Conservation (phyloP, 1,140 invertebrate species). For the Zaprionus nigranus region DNA sequence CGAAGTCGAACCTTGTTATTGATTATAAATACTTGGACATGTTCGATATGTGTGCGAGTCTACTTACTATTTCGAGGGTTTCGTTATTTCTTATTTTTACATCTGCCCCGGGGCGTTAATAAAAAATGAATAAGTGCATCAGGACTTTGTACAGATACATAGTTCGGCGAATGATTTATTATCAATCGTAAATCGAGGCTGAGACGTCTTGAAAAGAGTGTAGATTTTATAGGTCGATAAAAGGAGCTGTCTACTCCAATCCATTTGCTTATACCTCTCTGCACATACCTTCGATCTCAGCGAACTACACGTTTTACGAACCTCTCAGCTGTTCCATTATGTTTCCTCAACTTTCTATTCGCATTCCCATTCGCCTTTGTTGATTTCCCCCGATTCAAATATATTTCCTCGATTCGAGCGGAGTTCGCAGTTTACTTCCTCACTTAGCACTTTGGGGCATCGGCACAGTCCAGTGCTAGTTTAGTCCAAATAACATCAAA, state of each 20-base stretch:
- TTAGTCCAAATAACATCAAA: slow-evolving; percentile 74
- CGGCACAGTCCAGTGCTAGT: slow-evolving; percentile 48
- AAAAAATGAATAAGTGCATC: slow-evolving; percentile 79
- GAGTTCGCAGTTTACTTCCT: slow-evolving; percentile 55
- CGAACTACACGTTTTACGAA: slow-evolving; percentile 17
- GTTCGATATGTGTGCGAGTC: slow-evolving; percentile 1
- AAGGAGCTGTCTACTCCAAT: slow-evolving; percentile 13
- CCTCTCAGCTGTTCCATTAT: background rate
- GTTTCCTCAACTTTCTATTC: slow-evolving; percentile 10
- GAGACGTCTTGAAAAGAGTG: slow-evolving; percentile 41
- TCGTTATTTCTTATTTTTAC: slow-evolving; percentile 36
- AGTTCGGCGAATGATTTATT: slow-evolving; percentile 62
- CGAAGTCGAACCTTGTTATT: slow-evolving; percentile 57
- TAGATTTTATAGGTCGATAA: slow-evolving; percentile 52
- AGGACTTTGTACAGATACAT: slow-evolving; percentile 39
- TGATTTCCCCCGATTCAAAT: slow-evolving; percentile 21
- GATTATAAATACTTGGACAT: slow-evolving; percentile 52
- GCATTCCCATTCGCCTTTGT: slow-evolving; percentile 44
- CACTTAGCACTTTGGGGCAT: slow-evolving; percentile 66
- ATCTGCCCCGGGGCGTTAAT: slow-evolving; percentile 61
- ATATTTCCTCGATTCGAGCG: slow-evolving; percentile 41
- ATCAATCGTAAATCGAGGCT: slow-evolving; percentile 68
- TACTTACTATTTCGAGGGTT: slow-evolving; percentile 20
- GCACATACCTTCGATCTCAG: background rate
- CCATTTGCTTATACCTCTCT: too few relatives aligned